Evolutionary conservation across 2,113 vertebrate species (phyloP).

Genomic region (Genyomyrus donnyi): DNA sequence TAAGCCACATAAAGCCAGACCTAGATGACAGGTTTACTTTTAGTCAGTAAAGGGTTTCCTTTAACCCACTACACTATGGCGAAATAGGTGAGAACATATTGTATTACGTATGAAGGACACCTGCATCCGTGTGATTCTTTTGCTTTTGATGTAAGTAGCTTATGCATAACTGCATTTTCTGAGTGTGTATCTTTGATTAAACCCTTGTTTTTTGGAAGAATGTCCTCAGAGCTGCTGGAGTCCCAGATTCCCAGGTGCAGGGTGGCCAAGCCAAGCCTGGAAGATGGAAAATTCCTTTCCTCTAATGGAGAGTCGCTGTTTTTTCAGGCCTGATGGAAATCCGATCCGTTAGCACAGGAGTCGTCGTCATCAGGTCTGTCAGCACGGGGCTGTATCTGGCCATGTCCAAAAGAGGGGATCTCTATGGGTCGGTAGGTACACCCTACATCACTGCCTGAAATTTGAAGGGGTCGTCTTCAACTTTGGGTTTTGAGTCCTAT

Average conservation of each 20-base stretch:
- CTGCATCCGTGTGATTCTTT: neutral
- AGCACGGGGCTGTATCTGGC: conserved; percentile 85
- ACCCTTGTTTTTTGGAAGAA: neutral
- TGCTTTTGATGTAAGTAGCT: neutral
- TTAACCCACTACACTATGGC: neutral
- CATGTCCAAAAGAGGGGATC: conserved; percentile 80
- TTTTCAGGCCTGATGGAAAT: conserved; percentile 85
- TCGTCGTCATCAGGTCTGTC: conserved; percentile 82
- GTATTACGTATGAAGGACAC: neutral
- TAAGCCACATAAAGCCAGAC: neutral
- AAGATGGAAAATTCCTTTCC: neutral
- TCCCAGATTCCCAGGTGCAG: neutral
- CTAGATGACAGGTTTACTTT: neutral
- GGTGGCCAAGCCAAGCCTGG: neutral
- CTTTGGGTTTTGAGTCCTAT: neutral
- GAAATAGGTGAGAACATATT: neutral
- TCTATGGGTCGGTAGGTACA: conserved; percentile 85
- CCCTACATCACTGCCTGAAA: conserved; percentile 35
- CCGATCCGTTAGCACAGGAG: conserved; percentile 79
- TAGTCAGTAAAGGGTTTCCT: neutral
- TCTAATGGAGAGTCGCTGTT: conserved; percentile 8
- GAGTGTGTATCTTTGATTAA: neutral
- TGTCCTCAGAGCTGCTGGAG: neutral
- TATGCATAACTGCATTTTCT: neutral
- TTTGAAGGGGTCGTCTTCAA: neutral